Evolutionary conservation across 2,888 invertebrate genomes (phyloP), one percentile per base, ranked within the genome.

Genomic region (Stomorhina lunata): DNA sequence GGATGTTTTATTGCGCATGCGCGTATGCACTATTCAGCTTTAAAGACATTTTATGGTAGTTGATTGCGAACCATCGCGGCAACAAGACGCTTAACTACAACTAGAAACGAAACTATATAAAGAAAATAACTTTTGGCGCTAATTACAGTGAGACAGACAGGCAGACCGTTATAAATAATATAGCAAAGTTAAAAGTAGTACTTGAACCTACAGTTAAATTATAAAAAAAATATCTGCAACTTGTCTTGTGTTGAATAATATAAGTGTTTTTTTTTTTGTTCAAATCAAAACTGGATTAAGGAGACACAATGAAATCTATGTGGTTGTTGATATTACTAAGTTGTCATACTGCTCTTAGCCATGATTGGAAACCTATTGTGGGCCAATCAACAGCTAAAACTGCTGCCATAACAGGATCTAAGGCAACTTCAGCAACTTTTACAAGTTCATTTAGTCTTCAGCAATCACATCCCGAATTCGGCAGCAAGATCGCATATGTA

Each of bases 381-480:
- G 87, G 87, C 12, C 76, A 83, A 25, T n/a, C 20, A 29, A 50
- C 53, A 81, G 81, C 55, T 15, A 53, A 53, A n/a, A n/a, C n/a
- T 17, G 73, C 81, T 7, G 80, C 85, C 15, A 57, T 78, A 65
- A 66, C 65, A 4, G 77, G 81, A n/a, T 63, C 81, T 5, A 79
- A 79, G 63, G 78, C 81, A 65, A 71, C 81, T 2, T 78, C 82
- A 12, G 27, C 65, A 20, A 10, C 79, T 48, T 76, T 79, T 76
- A 87, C 87, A 4, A 87, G 87, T 50, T 79, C 85, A 3, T 89
- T 87, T 73, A 90, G 87, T 73, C 73, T 90, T 2, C 88, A 89
- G 50, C 91, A 91, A 79, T 89, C 89, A 43, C 91, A 91, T 87
- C 90, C 91, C 20, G 88, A 90, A 4, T 84, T 86, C 17, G 88